phyloP scores from a whole-genome alignment of 2,797 vertebrate genomes.

The Crax fasciolata region DNA sequence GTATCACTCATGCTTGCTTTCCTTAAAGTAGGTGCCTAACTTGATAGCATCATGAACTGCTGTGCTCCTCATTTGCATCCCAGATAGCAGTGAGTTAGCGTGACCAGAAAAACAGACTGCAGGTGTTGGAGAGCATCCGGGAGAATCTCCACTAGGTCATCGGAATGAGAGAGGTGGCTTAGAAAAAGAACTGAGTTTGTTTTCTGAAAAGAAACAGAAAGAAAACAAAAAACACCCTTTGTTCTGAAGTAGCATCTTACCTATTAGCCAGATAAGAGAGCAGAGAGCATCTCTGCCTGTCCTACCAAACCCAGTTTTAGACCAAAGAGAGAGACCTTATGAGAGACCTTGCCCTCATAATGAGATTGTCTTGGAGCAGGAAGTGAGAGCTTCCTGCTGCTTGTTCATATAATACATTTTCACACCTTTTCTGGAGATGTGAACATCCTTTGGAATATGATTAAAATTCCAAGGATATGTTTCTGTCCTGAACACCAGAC shows the following conservation, averaged over 20 bases:
- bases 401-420: not conserved
- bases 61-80: rapidly evolving
- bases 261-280: not conserved
- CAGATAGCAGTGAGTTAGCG: not conserved
- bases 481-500: not conserved
- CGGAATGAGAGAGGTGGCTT: not conserved
- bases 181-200: not conserved
- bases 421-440: not conserved
- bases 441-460: not conserved
- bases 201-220: not conserved
- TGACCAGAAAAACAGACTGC: not conserved
- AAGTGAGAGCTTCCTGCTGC: not conserved
- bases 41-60: not conserved
- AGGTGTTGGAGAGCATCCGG: not conserved
- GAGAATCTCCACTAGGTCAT: not conserved
- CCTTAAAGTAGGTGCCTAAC: not conserved
- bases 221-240: not conserved
- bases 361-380: not conserved
- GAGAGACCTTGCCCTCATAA: not conserved
- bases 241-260: not conserved
- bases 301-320: not conserved
- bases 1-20: not conserved
- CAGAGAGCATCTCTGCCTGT: not conserved
- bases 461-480: not conserved
- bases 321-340: too few relatives aligned